Evolutionary conservation across 2,797 vertebrate genomes (phyloP).

Genomic region (Anolis apletophallus): DNA sequence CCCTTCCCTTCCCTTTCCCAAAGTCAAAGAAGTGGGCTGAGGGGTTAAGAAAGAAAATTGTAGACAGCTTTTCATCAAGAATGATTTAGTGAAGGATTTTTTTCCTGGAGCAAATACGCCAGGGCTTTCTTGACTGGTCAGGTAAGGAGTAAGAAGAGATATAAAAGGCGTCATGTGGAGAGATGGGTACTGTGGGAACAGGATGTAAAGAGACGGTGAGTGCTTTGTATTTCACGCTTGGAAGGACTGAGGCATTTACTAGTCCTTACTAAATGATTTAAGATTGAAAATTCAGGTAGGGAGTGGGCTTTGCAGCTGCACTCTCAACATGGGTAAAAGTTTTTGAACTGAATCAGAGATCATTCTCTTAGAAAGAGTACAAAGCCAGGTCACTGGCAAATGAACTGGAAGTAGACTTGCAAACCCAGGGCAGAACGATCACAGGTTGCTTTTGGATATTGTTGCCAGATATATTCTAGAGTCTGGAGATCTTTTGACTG

Average conservation of each 20-base stretch:
- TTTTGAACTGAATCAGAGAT: background rate
- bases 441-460: background rate
- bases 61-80: constrained; percentile 25
- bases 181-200: constrained; percentile 65
- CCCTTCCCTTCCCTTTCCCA: constrained; percentile 6
- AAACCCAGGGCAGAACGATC: background rate
- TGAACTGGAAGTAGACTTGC: constrained; percentile 1
- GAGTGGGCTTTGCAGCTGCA: constrained; percentile 11
- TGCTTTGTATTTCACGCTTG: constrained; percentile 72
- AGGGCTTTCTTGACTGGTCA: constrained; percentile 43
- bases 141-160: constrained; percentile 28
- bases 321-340: background rate
- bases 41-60: constrained; percentile 5
- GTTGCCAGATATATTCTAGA: background rate
- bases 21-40: constrained; percentile 10
- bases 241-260: constrained; percentile 67
- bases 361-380: background rate
- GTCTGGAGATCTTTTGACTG: background rate
- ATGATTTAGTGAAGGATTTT: constrained; percentile 50
- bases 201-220: constrained; percentile 65
- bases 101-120: constrained; percentile 40
- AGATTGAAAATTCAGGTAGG: constrained; percentile 34
- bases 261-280: constrained; percentile 60
- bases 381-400: constrained; percentile 8
- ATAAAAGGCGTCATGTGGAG: constrained; percentile 68